Percentiles rank a stretch among this genome's conserved stretches.
Conservation (phyloP, 2,113 vertebrate genomes). For the Hippocampus comes region DNA sequence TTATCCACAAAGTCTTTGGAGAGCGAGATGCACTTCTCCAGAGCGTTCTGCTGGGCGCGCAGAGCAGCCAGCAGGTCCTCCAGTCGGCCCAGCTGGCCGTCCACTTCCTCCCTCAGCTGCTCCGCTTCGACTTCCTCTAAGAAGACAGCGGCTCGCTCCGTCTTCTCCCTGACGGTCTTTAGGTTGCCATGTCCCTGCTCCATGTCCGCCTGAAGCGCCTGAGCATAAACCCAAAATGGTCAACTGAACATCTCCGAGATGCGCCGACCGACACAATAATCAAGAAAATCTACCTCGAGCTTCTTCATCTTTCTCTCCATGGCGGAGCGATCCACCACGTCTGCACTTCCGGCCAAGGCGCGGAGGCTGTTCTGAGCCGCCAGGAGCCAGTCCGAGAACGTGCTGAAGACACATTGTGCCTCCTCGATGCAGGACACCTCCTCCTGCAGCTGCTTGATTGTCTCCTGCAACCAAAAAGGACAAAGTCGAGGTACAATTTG, state of each 20-base stretch:
- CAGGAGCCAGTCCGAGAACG: slow-evolving; percentile 86
- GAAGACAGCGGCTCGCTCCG: slow-evolving; percentile 76
- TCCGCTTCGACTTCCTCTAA: slow-evolving; percentile 79
- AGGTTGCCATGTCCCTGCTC: slow-evolving; percentile 86
- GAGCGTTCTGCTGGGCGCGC: slow-evolving; percentile 77
- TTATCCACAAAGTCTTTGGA: slow-evolving; percentile 95
- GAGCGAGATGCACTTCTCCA: slow-evolving; percentile 85
- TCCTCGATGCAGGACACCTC: slow-evolving; percentile 86
- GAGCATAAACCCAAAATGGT: background rate
- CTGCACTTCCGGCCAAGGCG: slow-evolving; percentile 74
- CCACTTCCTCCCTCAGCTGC: slow-evolving; percentile 78
- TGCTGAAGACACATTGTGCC: slow-evolving; percentile 77
- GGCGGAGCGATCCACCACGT: slow-evolving; percentile 75
- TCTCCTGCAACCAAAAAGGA: slow-evolving; percentile 75
- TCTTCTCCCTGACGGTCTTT: slow-evolving; percentile 87
- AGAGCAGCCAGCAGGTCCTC: slow-evolving; percentile 79
- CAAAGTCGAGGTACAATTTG: background rate
- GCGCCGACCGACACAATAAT: background rate
- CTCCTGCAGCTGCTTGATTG: slow-evolving; percentile 87
- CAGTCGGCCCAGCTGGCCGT: slow-evolving; percentile 70
- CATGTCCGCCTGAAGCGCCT: slow-evolving; percentile 80
- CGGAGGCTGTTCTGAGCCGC: slow-evolving; percentile 80
- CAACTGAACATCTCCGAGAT: background rate
- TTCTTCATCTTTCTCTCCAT: slow-evolving; percentile 90
- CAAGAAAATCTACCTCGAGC: slow-evolving; percentile 78